A percentile compares a stretch with the other conserved stretches of the same genome.
Conservation (phyloP, 2,113 vertebrate genomes). For the Lophius piscatorius region DNA sequence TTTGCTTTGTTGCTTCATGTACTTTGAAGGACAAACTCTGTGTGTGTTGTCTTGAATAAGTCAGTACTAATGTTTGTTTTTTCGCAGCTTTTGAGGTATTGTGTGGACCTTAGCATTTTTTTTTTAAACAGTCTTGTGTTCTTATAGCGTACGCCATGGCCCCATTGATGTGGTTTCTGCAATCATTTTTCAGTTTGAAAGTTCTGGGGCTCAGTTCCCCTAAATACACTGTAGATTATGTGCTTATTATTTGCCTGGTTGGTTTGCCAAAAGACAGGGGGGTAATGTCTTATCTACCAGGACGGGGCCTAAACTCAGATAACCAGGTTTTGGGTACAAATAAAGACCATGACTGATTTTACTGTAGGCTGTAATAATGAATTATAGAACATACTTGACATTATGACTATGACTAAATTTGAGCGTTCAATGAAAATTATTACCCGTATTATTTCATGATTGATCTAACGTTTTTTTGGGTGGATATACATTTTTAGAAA, state of each 20-base stretch:
- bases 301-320: conserved; percentile 15
- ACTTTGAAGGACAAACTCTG: conserved; percentile 40
- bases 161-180: conserved; percentile 31
- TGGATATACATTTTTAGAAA: not conserved
- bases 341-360: conserved; percentile 8
- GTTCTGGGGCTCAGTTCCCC: conserved; percentile 59
- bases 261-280: conserved; percentile 46
- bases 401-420: too few species aligned
- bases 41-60: conserved; percentile 56
- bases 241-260: conserved; percentile 54
- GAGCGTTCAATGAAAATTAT: too few species aligned
- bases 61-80: conserved; percentile 58
- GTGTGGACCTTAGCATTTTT: not conserved
- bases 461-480: not conserved
- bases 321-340: conserved; percentile 11
- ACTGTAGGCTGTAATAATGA: not conserved
- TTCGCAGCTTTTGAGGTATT: conserved; percentile 7
- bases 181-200: conserved; percentile 64
- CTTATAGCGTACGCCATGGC: conserved; percentile 15
- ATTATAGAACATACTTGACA: too few species aligned
- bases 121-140: conserved; percentile 9
- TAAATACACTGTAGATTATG: conserved; percentile 56
- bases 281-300: conserved; percentile 29
- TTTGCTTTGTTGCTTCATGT: conserved; percentile 64
- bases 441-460: not conserved